Percentiles rank a stretch among this genome's conserved stretches.
phyloP scores from a whole-genome alignment of 2,113 vertebrate genomes.

The Bathybates hornii region DNA sequence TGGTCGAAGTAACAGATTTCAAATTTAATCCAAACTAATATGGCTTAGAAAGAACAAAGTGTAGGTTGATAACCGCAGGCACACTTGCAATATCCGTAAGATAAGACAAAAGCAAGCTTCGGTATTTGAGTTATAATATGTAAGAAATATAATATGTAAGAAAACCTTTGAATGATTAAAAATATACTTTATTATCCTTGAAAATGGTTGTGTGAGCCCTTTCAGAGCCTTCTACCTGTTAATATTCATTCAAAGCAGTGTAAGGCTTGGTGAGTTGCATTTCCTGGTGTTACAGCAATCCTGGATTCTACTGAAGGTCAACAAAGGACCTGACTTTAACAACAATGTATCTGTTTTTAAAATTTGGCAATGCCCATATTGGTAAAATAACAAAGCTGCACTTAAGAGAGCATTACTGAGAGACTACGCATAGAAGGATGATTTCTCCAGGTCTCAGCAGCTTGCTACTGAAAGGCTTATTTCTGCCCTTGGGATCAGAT shows the following conservation, averaged over 20 bases:
- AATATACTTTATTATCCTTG: not conserved
- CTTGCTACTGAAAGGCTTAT: not conserved
- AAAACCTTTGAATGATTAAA: not conserved
- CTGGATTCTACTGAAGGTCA: not conserved
- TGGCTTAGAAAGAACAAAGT: conserved; percentile 5
- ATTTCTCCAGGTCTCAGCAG: not conserved
- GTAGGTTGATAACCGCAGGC: not conserved
- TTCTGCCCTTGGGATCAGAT: conserved; percentile 29
- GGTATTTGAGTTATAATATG: not conserved
- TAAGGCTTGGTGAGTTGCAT: not conserved
- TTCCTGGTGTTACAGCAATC: not conserved
- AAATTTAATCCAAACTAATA: conserved; percentile 33
- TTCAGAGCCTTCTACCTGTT: not conserved
- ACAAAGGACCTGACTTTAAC: not conserved
- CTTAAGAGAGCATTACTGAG: not conserved
- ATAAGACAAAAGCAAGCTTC: not conserved
- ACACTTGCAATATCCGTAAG: not conserved
- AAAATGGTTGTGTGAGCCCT: not conserved
- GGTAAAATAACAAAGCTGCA: not conserved
- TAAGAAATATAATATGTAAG: not conserved
- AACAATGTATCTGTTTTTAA: not conserved
- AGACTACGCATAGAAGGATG: not conserved
- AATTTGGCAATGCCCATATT: not conserved
- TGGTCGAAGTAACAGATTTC: conserved; percentile 4
- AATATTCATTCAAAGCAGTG: not conserved